Conservation (phyloP, 2,888 invertebrate species). For the Polia nebulosa region DNA sequence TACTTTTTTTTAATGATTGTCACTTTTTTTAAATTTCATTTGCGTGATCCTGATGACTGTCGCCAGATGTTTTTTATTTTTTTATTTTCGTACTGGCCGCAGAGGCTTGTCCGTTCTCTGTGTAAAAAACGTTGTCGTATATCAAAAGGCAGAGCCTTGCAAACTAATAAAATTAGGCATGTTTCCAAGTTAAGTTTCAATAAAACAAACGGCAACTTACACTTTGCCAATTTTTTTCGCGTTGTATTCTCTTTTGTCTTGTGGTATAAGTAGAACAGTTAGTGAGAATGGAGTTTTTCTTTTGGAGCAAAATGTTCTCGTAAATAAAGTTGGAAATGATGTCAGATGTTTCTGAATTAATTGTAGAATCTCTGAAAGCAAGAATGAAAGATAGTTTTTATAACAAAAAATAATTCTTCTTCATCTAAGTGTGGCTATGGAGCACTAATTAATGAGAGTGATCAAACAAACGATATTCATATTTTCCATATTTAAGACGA, state of each 20-base stretch:
- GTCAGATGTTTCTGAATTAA: neutral
- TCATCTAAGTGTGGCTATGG: too few species aligned
- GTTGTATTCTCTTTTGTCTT: constrained; percentile 29
- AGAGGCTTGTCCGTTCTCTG: neutral
- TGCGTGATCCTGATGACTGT: too few species aligned
- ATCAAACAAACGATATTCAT: neutral
- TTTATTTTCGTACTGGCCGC: too few species aligned
- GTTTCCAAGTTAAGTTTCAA: constrained; percentile 67
- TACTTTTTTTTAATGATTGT: too few species aligned
- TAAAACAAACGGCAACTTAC: constrained; percentile 61
- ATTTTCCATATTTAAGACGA: too few species aligned
- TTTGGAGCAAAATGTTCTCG: neutral
- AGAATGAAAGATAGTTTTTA: neutral
- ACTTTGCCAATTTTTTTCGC: constrained; percentile 54
- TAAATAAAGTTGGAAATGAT: neutral
- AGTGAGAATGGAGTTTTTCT: neutral
- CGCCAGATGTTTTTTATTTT: too few species aligned
- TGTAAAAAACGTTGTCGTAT: constrained; percentile 30
- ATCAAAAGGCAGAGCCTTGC: constrained; percentile 40
- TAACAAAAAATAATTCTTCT: neutral
- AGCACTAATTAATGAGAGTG: neutral
- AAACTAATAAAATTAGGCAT: constrained; percentile 74
- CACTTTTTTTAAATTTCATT: too few species aligned
- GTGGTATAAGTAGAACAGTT: constrained; percentile 20
- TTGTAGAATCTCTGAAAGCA: neutral